phyloP scores from a whole-genome alignment of 1,140 invertebrate species.

The Frieseomelitta varia region DNA sequence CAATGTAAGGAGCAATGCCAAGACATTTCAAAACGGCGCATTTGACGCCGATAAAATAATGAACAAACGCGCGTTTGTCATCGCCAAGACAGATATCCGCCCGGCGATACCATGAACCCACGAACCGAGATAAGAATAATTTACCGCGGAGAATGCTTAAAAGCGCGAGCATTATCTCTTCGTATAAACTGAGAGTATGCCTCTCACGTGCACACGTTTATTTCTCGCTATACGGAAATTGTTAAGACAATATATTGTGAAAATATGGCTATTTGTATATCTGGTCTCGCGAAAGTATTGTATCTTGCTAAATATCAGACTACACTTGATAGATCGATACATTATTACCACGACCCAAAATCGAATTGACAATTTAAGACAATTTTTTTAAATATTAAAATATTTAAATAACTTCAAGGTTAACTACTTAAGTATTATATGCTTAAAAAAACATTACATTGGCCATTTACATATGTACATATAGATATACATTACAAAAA shows the following conservation, averaged over 20 bases:
- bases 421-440: not conserved
- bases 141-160: constrained; percentile 33
- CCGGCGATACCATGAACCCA: constrained; percentile 3
- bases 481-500: no score
- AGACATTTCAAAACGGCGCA: constrained; percentile 56
- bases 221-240: constrained; percentile 51
- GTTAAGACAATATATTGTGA: constrained; percentile 51
- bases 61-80: constrained; percentile 64
- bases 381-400: no score
- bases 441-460: not conserved
- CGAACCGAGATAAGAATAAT: constrained; percentile 47
- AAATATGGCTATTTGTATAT: constrained; percentile 54
- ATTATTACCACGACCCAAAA: constrained; percentile 32
- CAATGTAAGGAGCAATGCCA: constrained; percentile 39
- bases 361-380: constrained; percentile 9
- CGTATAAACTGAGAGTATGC: constrained; percentile 8
- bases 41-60: constrained; percentile 64
- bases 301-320: constrained; percentile 28
- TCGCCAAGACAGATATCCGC: constrained; percentile 44
- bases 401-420: no score
- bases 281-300: constrained; percentile 37
- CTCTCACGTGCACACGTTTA: constrained; percentile 14
- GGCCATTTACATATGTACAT: not conserved
- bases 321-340: constrained; percentile 50
- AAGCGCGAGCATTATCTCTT: constrained; percentile 47